Percentiles rank a stretch among this genome's conserved stretches.
These are phyloP conservation scores for Petrolisthes cinctipes DNA, from an alignment of 2,888 invertebrate species.

Conservation along the genomic window DNA sequence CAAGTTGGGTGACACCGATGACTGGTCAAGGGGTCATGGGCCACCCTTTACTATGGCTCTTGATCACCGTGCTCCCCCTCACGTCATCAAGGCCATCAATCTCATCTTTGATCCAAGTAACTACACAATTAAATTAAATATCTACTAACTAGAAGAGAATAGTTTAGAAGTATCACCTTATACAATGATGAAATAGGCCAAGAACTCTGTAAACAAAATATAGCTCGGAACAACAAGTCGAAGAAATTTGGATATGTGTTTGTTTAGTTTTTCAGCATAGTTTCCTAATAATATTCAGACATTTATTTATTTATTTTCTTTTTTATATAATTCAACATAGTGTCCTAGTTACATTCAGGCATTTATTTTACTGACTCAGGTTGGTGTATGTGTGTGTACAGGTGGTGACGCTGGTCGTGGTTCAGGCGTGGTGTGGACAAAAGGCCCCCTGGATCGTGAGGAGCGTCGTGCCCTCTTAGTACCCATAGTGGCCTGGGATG, in stretches of 20 bases:
- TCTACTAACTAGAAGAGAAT: too few relatives aligned
- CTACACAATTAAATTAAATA: neutral
- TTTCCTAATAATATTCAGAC: too few relatives aligned
- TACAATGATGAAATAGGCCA: too few relatives aligned
- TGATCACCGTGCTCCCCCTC: slow-evolving; percentile 29
- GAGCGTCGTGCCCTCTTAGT: slow-evolving; percentile 34
- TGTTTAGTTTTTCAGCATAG: too few relatives aligned
- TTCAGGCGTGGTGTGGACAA: slow-evolving; percentile 5
- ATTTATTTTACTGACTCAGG: too few relatives aligned
- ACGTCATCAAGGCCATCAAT: slow-evolving; percentile 21
- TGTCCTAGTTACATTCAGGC: too few relatives aligned
- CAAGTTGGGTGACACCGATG: neutral
- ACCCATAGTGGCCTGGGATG: slow-evolving; percentile 45
- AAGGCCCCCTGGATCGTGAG: slow-evolving; percentile 49
- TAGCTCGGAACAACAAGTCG: too few relatives aligned
- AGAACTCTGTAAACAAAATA: too few relatives aligned
- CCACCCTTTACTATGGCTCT: slow-evolving; percentile 36
- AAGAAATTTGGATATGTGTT: too few relatives aligned
- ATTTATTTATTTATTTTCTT: too few relatives aligned
- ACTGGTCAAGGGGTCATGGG: slow-evolving; percentile 44
- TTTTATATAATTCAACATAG: too few relatives aligned
- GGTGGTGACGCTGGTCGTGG: slow-evolving; percentile 29
- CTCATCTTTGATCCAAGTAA: slow-evolving; percentile 35
- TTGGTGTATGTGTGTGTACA: neutral
- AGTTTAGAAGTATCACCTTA: too few relatives aligned